Evolutionary conservation across 2,888 invertebrate genomes (phyloP), one percentile per base, ranked within the genome.

Genomic region (Chalcosyrphus nemorum): DNA sequence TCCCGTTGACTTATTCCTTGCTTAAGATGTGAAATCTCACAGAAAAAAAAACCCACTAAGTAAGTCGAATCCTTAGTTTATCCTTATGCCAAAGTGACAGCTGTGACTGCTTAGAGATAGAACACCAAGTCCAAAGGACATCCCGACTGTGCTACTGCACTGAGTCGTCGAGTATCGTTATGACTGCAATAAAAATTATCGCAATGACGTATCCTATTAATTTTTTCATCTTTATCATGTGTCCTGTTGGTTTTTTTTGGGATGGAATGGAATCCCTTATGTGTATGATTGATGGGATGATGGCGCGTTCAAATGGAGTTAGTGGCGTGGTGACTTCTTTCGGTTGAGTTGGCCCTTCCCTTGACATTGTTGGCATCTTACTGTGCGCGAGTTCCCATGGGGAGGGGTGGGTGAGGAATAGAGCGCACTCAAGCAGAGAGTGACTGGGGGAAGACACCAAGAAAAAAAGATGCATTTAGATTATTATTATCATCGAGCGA

Each of bases 131-230:
- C 41, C 52, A 52, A 27, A 41, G 17, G 50, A 41, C 68, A 61
- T 61, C 41, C 56, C 56, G 66, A 74, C 47, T 81, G 68, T 61
- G 68, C 68, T 43, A 56, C 72, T 72, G 74, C 80, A 80, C 66
- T 63, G 71, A 38, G 43, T 35, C 24, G 50, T 32, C 45, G 59
- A 52, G 24, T 47, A 61, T 74, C 70, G 57, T 80, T 80, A 80
- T 80, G 84, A 84, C 74, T 84, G 84, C 80, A 84, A 84, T 84
- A 84, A 84, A 84, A 84, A 80, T 84, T 84, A 84, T 84, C 84
- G 84, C 84, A 84, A 84, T 84, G 84, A 84, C 84, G 80, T 84
- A 84, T 84, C 84, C 84, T 84, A 84, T 80, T 84, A 84, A 80
- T 76, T 76, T 84, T 84, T 84, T 72, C 59, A 80, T 80, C 66